Conservation (phyloP, 2,888 invertebrate genomes). For the Calameuta filiformis region DNA sequence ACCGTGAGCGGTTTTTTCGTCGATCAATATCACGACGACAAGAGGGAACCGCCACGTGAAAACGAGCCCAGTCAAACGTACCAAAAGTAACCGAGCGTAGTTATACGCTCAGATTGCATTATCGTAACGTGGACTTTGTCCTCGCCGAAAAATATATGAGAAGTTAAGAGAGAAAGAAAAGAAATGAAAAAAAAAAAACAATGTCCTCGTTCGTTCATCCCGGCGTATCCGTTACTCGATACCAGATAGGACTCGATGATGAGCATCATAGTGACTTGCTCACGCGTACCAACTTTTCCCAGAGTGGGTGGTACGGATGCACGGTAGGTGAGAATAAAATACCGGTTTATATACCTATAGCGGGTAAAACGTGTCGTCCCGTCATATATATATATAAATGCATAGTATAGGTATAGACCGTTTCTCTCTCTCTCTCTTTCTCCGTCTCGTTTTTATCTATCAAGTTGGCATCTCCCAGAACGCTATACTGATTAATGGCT, state of each 20-base stretch:
- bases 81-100: background rate
- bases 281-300: background rate
- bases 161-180: background rate
- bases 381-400: conserved; percentile 3
- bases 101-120: background rate
- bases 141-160: background rate
- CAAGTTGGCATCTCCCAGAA: conserved; percentile 1
- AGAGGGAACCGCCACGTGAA: background rate
- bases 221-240: background rate
- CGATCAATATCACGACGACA: background rate
- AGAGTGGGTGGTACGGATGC: background rate
- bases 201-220: background rate
- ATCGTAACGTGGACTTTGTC: background rate
- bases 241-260: background rate
- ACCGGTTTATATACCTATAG: too few species aligned
- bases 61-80: background rate
- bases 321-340: background rate
- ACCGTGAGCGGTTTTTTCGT: background rate
- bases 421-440: background rate
- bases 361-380: too few species aligned
- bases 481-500: background rate
- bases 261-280: background rate
- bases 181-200: background rate
- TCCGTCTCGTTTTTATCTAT: conserved; percentile 1
- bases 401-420: background rate